Evolutionary conservation across 2,797 vertebrate species (phyloP), one percentile per base, ranked within the genome.

Genomic region (Helostoma temminkii): DNA sequence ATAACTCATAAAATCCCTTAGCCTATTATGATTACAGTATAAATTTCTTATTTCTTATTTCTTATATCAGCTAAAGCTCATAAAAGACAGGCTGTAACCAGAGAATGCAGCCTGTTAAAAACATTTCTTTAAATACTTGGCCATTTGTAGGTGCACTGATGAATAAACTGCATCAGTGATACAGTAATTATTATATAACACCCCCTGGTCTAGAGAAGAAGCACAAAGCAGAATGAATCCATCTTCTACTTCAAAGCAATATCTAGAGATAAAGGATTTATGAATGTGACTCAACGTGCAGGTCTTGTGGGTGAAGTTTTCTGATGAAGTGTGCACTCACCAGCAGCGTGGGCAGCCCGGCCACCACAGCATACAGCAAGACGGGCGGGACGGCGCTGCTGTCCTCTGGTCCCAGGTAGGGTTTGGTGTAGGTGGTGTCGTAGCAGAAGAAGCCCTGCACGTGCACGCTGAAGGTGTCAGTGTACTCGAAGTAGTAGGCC

Each of bases 371-470:
- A 87, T 98, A 97, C 36, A 98, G 96, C 15, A 98, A 93, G 53
- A 94, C 92, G 15, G 97, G 97, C 12, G 97, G 97, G 77, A 98
- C 92, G 41, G 96, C 96, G 91, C 97, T 97, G 92, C 90, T 84
- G 87, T 98, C 96, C 93, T 98, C 97, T 3, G 97, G 96, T 75
- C 97, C 97, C 75, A 96, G 96, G 94, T 97, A 97, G 57, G 97
- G 97, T 76, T 97, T 97, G 84, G 96, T 96, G 93, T 96, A 97
- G 75, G 96, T 87, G 89, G 92, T 96, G 91, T 98, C 97, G 87
- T 97, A 97, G 95, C 97, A 98, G 95, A 98, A 98, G 90, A 98
- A 98, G 76, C 97, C 97, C 91, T 97, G 97, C 89, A 98, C 94
- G 91, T 97, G 96, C 92, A 98, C 97, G 78, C 92, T 85, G 95